phyloP scores from a whole-genome alignment of 2,113 vertebrate species.

The Ctenomys sociabilis region DNA sequence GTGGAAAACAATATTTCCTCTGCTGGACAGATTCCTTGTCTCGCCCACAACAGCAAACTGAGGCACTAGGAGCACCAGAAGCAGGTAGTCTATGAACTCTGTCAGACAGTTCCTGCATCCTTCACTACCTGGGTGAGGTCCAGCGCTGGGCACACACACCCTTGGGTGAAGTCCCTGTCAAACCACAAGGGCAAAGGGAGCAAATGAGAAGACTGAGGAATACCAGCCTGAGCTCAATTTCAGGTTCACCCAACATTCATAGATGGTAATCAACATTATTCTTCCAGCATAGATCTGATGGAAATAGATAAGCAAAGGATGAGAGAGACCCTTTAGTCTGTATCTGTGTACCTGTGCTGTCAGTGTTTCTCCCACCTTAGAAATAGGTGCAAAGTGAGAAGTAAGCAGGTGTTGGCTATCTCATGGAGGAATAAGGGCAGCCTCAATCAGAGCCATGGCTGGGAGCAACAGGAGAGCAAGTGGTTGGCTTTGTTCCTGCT shows the following conservation, averaged over 20 bases:
- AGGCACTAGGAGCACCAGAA: conserved; percentile 17
- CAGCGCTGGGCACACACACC: not conserved
- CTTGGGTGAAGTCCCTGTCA: not conserved
- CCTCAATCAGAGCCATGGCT: not conserved
- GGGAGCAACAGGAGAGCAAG: not conserved
- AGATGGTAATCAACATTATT: not conserved
- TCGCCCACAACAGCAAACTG: not conserved
- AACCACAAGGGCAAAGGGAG: not conserved
- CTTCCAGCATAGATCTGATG: not conserved
- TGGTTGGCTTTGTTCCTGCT: not conserved
- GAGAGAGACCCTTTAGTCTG: not conserved
- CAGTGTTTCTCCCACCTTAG: not conserved
- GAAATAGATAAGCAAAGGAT: not conserved
- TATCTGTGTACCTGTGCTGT: fast-evolving
- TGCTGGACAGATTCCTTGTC: conserved; percentile 32
- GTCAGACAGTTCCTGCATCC: not conserved
- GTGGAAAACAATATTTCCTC: conserved; percentile 23
- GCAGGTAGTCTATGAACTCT: not conserved
- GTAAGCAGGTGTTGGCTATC: not conserved
- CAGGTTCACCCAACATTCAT: conserved; percentile 17
- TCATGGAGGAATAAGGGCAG: not conserved
- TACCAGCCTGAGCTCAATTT: conserved; percentile 37
- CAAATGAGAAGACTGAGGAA: not conserved
- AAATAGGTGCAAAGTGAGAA: not conserved
- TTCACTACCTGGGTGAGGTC: conserved; percentile 6